Percentiles rank a stretch among this genome's conserved stretches.
These are phyloP conservation scores for Abscondita cerata DNA, from an alignment of 2,888 invertebrate genomes.

Conservation along the genomic window DNA sequence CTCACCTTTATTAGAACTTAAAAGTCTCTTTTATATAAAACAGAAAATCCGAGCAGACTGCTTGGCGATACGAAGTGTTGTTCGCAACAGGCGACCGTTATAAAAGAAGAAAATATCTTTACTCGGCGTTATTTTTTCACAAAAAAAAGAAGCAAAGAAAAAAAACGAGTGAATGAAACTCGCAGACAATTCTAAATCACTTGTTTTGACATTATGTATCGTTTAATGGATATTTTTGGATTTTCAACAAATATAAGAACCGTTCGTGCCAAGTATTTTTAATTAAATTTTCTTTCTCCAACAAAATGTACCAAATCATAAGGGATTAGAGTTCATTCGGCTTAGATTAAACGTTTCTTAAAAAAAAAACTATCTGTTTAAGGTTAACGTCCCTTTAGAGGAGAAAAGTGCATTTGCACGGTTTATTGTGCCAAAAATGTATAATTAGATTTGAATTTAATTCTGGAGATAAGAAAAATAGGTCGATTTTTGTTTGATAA, in stretches of 20 bases:
- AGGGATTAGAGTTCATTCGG: no score
- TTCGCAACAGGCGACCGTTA: constrained; percentile 34
- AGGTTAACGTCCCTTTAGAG: no score
- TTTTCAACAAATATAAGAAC: constrained; percentile 41
- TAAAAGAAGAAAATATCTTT: constrained; percentile 21
- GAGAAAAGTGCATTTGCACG: no score
- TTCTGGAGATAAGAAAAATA: no score
- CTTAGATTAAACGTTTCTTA: no score
- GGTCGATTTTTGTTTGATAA: no score
- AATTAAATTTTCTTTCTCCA: constrained; percentile 7
- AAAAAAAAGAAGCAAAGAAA: constrained; percentile 1
- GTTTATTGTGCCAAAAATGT: no score
- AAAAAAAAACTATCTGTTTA: no score
- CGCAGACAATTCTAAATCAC: constrained; percentile 39
- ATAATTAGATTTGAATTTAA: no score
- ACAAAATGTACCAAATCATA: not conserved
- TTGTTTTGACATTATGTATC: constrained; percentile 42
- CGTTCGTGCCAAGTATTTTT: constrained; percentile 9
- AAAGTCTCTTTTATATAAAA: constrained; percentile 36
- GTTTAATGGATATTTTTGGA: constrained; percentile 39
- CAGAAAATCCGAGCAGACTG: constrained; percentile 43
- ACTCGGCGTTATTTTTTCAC: not conserved
- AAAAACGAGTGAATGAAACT: constrained; percentile 34
- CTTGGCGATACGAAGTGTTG: constrained; percentile 43
- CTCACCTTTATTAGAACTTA: constrained; percentile 35